A percentile compares a stretch with the other conserved stretches of the same genome.
Evolutionary conservation across 2,113 vertebrate species (phyloP).

Genomic region (Larimichthys crocea): DNA sequence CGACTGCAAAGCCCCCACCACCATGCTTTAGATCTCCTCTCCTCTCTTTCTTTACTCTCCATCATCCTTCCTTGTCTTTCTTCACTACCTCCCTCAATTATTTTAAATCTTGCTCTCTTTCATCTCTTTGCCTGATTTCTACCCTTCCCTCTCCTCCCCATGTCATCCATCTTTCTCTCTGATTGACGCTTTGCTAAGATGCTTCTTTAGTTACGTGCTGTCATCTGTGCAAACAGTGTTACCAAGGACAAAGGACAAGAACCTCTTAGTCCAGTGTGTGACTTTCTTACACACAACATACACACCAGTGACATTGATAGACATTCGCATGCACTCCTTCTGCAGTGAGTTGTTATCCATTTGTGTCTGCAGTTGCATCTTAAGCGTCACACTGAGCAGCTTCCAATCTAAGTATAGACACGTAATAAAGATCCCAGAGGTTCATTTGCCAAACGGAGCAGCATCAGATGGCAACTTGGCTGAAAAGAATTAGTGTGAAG

Average conservation of each 20-base stretch:
- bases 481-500: conserved; percentile 26
- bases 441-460: conserved; percentile 6
- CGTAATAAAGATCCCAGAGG: conserved; percentile 21
- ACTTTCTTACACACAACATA: not conserved
- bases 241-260: conserved; percentile 27
- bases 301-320: not conserved
- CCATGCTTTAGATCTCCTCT: conserved; percentile 13
- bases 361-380: not conserved
- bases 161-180: not conserved
- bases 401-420: conserved; percentile 35
- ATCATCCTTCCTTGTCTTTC: conserved; percentile 9
- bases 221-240: conserved; percentile 20
- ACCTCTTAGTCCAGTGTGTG: not conserved
- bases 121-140: not conserved
- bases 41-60: not conserved
- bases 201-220: not conserved
- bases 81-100: conserved; percentile 2
- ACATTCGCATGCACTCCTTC: not conserved
- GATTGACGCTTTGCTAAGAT: conserved; percentile 6
- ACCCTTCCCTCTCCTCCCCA: not conserved
- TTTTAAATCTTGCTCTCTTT: conserved; percentile 18
- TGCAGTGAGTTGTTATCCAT: not conserved
- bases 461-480: conserved; percentile 42
- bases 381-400: conserved; percentile 23
- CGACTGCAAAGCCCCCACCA: conserved; percentile 5